Base-by-base conservation (phyloP, 2,888 invertebrate genomes). In the Drosophila fulvimacula region DNA sequence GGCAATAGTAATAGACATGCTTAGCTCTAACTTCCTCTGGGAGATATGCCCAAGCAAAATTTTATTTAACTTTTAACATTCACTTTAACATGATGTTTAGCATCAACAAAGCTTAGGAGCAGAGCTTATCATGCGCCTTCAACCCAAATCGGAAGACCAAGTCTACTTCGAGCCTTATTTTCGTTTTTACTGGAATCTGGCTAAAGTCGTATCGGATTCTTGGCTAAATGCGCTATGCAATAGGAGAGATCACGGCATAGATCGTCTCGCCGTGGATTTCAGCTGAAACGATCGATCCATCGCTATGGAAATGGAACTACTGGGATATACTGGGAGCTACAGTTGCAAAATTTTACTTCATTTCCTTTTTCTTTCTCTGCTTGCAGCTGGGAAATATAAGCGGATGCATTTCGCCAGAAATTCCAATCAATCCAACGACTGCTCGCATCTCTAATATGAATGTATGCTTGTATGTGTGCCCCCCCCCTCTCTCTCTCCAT, bases 181-280 rank as follows among this genome's bases (percentile, higher is more conserved):
- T 3, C 19, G 17, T 3, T 48, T 2, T 5, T 10, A 19, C 13
- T 11, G 11, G 30, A 10, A 17, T 17, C 17, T 13, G 13, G 27
- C 17, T 6, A 19, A 17, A n/a, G 19, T 36, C 51, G n/a, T 7
- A 53, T 24, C 17, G 24, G 19, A 39, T 17, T 27, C 17, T 7
- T 17, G 27, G 24, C n/a, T n/a, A n/a, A n/a, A n/a, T n/a, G n/a
- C n/a, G 27, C 19, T 44, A 51, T 24, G 44, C 55, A 36, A 17
- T 21, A 11, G 5, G 19, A 2, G 5, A 49, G 48, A 27, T 65
- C n/a, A 13, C 30, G 13, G 27, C 27, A 27, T 10, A 57, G 73
- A 57, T 73, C 73, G 19, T 46, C 46, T 53, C 77, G 57, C 77
- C n/a, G n/a, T n/a, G n/a, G 6, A 11, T 46, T 76, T 71, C 77